Evolutionary conservation across 2,888 invertebrate genomes (phyloP), one percentile per base, ranked within the genome.

Genomic region (Drosophila gaucha): DNA sequence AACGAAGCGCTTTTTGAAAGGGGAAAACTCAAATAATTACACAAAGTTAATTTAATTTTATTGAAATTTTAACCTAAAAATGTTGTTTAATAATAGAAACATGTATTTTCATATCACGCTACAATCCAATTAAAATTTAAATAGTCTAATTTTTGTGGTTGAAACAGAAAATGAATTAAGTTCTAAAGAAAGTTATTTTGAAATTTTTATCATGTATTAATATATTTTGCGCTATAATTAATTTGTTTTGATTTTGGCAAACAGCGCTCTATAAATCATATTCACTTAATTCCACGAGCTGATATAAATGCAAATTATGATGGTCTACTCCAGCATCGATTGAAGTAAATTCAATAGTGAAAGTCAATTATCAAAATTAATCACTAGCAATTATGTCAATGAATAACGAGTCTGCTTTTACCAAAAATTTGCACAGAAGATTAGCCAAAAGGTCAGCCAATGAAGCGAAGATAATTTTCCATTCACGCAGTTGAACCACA

Each of bases 1-100:
- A 74, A 70, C 36, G 75, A 69, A 39, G 36, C 49, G 8, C 24
- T 14, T 38, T 22, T 26, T 16, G 18, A 64, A 22, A 10, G 12
- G 2, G 0, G 8, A 26, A n/a, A n/a, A 14, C n/a, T 30, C 1
- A 20, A 44, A 8, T 12, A 1, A 6, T 18, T 12, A 16, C 28
- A 14, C 6, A 6, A 10, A 22, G 14, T 16, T 0, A 9, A 24
- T 22, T 24, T n/a, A 8, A 39, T 14, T 14, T 39, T 9, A n/a
- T 8, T 22, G 22, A 22, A 22, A 3, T 3, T 22, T 3, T 5
- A 22, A 3, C 2, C 2, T 3, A 22, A 3, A 22, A 3, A 22
- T 22, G 2, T 22, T 5, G 22, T 3, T 22, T 22, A 22, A 3
- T 28, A 2, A 10, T 2, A 10, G 10, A 10, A 36, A 36, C 9